Conservation (phyloP, 2,113 vertebrate genomes). For the Puntigrus tetrazona region DNA sequence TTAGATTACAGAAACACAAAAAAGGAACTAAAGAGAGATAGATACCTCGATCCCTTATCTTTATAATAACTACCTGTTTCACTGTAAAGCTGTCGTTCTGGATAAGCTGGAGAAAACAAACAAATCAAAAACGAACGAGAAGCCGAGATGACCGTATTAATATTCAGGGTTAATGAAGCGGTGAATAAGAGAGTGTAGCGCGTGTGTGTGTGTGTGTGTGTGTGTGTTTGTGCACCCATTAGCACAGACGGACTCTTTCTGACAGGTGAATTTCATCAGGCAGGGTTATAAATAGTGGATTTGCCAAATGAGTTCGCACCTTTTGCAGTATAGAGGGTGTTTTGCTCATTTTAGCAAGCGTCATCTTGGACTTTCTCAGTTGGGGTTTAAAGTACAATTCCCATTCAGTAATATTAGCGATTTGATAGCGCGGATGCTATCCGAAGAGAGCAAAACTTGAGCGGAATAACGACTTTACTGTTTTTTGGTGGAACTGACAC, state of each 20-base stretch:
- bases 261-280: neutral
- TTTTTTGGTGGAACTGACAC: neutral
- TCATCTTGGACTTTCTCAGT: neutral
- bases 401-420: neutral
- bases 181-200: neutral
- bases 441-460: neutral
- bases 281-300: neutral
- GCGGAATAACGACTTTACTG: neutral
- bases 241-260: neutral
- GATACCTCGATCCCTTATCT: neutral
- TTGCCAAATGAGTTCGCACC: neutral
- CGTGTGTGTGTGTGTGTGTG: neutral
- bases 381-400: neutral
- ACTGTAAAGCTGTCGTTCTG: conserved; percentile 14
- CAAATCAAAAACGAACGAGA: conserved; percentile 60
- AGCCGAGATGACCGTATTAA: conserved; percentile 67
- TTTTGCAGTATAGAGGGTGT: neutral
- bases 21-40: neutral
- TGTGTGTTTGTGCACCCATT: neutral
- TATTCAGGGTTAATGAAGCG: conserved; percentile 67
- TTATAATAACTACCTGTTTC: neutral
- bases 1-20: conserved; percentile 10
- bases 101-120: conserved; percentile 51
- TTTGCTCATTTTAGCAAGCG: neutral
- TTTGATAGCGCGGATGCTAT: neutral